phyloP scores from a whole-genome alignment of 2,113 vertebrate genomes.

The Amphiprion percula region DNA sequence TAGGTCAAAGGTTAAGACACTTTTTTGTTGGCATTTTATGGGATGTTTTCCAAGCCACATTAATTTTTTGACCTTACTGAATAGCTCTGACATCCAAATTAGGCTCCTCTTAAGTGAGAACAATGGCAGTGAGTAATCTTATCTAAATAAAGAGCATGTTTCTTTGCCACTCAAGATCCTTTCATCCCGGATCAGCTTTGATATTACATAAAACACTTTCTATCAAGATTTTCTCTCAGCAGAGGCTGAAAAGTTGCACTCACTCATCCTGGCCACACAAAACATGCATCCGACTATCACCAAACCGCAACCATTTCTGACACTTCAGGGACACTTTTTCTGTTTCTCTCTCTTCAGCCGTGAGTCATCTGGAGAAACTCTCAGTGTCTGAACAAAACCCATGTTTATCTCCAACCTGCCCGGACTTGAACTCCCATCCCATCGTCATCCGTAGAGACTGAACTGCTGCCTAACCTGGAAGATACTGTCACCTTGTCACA shows the following conservation, averaged over 20 bases:
- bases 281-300: constrained; percentile 1
- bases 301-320: constrained; percentile 4
- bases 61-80: not conserved
- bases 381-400: constrained; percentile 8
- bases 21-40: too few relatives aligned
- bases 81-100: not conserved
- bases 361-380: constrained; percentile 45
- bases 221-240: not conserved
- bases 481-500: constrained; percentile 25
- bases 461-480: constrained; percentile 14
- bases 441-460: constrained; percentile 27
- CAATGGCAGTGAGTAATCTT: not conserved
- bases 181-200: not conserved
- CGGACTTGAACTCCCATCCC: constrained; percentile 52
- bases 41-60: not conserved
- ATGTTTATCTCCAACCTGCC: constrained; percentile 57
- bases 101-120: too few relatives aligned
- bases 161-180: not conserved
- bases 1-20: too few relatives aligned
- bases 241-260: not conserved
- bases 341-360: not conserved
- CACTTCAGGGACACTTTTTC: constrained; percentile 15
- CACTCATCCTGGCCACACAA: not conserved
- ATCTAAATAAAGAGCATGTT: not conserved
- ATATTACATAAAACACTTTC: not conserved